Evolutionary conservation across 1,140 invertebrate genomes (phyloP).

Genomic region (Drosophila parabipectinata): DNA sequence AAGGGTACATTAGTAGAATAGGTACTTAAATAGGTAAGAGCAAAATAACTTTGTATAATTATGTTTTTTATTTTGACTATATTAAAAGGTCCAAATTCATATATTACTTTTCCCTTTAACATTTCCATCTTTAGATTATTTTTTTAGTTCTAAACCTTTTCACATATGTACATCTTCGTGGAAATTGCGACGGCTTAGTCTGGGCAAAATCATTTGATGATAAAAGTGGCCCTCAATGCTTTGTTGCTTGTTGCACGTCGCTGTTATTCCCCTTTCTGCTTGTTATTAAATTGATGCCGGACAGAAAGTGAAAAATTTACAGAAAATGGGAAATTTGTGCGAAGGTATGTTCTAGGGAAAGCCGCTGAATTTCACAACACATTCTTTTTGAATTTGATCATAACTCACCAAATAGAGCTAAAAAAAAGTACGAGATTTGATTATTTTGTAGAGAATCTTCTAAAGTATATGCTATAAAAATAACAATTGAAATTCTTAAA

Average conservation of each 20-base stretch:
- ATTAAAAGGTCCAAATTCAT: too few relatives aligned
- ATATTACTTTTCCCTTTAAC: not conserved
- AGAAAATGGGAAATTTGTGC: not conserved
- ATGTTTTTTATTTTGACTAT: too few relatives aligned
- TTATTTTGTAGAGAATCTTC: slow-evolving; percentile 17
- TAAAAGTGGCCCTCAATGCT: slow-evolving; percentile 76
- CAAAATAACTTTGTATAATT: too few relatives aligned
- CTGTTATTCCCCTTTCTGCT: not conserved
- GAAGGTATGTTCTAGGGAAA: slow-evolving; percentile 19
- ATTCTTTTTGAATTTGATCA: slow-evolving; percentile 38
- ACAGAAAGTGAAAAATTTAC: slow-evolving; percentile 22
- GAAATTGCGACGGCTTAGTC: slow-evolving; percentile 60
- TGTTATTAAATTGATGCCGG: slow-evolving; percentile 65
- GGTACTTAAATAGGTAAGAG: not conserved
- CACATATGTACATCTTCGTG: slow-evolving; percentile 43
- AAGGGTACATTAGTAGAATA: not conserved
- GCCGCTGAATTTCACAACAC: slow-evolving; percentile 27
- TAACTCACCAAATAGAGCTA: slow-evolving; percentile 41
- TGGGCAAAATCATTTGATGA: slow-evolving; percentile 73
- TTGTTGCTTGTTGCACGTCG: slow-evolving; percentile 60
- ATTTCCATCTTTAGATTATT: not conserved
- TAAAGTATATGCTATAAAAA: too few relatives aligned
- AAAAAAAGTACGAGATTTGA: slow-evolving; percentile 19
- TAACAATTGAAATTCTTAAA: too few relatives aligned
- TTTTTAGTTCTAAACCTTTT: not conserved